Evolutionary conservation across 2,113 vertebrate genomes (phyloP).

Genomic region (Rhinoderma darwinii): DNA sequence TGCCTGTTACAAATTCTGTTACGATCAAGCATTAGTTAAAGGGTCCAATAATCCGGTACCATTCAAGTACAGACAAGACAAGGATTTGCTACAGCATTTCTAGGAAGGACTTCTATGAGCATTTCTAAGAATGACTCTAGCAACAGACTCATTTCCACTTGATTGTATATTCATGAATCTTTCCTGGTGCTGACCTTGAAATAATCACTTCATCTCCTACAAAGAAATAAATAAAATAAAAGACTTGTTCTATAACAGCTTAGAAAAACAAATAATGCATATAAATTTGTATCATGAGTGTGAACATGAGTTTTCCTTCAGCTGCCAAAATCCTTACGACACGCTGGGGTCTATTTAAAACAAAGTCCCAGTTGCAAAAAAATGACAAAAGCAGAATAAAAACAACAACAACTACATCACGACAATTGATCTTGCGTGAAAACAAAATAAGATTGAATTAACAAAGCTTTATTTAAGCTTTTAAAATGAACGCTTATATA

Average conservation of each 20-base stretch:
- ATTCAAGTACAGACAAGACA: neutral
- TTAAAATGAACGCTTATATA: neutral
- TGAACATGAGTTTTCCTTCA: constrained; percentile 2
- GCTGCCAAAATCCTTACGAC: constrained; percentile 32
- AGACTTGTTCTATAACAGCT: neutral
- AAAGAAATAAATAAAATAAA: constrained; percentile 19
- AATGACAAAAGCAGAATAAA: constrained; percentile 14
- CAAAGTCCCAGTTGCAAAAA: constrained; percentile 21
- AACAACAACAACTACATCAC: neutral
- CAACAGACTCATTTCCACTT: neutral
- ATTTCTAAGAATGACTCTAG: neutral
- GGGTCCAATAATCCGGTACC: neutral
- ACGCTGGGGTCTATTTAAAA: constrained; percentile 9
- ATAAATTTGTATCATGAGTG: constrained; percentile 2
- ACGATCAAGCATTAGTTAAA: neutral
- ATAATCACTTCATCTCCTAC: constrained; percentile 12
- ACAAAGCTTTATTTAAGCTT: neutral
- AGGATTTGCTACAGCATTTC: neutral
- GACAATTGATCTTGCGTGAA: neutral
- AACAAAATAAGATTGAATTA: constrained; percentile 1
- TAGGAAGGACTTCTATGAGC: neutral
- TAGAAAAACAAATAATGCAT: constrained; percentile 25
- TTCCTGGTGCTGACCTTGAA: constrained; percentile 7
- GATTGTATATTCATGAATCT: constrained; percentile 3
- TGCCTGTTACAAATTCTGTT: neutral